Base-by-base conservation (phyloP, 2,888 invertebrate species). In the Dendrolimus houi region DNA sequence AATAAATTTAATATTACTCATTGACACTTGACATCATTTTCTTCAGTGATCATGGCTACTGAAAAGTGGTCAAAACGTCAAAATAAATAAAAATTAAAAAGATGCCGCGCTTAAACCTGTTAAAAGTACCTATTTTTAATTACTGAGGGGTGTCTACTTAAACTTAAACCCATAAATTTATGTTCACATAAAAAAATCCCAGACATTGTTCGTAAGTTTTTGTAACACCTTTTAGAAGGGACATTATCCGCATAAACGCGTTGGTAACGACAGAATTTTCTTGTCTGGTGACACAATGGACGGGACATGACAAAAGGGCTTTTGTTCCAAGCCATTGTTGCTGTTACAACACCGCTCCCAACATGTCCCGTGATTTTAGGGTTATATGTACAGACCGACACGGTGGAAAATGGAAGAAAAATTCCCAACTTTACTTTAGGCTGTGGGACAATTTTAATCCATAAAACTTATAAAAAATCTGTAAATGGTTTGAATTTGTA, bases 301-400 rank as follows among this genome's bases (percentile, higher is more conserved):
- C 54, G 52, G 56, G 56, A 63, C 52, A 62, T 55, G 66, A 79
- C 79, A 75, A 77, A 73, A 68, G 63, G 56, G 61, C 65, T 64
- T 70, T 77, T 77, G 75, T 75, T 69, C 67, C 66, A 57, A 47
- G 29, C 68, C 60, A 75, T 76, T 77, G 78, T 75, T 60, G 61
- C 61, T 53, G 52, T n/a, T 58, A 53, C 47, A 47, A 47, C 47
- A 47, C 47, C 47, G 47, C 47, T 47, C 9, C 9, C 9, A 47
- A 12, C 47, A 47, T 47, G 47, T 47, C 47, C 47, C 47, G 12
- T 47, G 47, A 47, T 47, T 47, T 47, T 47, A 47, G 47, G 47
- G 47, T 47, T 47, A 47, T 47, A 47, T 29, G 29, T 29, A 29
- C 29, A 29, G 29, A 29, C 3, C 29, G 29, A 29, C 29, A 29